Base-by-base conservation (phyloP, 2,113 vertebrate species). In the Trogon surrucura region DNA sequence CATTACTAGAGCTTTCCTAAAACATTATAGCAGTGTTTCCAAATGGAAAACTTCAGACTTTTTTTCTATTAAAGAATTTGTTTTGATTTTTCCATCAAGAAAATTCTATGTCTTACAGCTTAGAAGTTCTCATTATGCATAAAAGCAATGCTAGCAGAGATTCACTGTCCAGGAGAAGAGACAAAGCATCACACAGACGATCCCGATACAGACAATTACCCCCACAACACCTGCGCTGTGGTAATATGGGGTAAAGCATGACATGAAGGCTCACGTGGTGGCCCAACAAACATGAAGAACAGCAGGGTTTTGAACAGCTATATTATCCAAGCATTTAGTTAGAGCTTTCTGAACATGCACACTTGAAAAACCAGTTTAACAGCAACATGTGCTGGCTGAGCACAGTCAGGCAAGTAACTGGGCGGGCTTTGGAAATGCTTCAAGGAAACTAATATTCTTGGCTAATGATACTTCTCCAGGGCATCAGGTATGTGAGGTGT, bases 281-380 rank as follows among this genome's bases (percentile, higher is more conserved):
- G 44, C 65, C 67, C 36, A 32, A 62, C 29, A 88, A 83, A 70
- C 56, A 54, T 9, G 54, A 61, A 21, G 30, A 60, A 32, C 60
- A 36, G 34, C 83, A 73, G 70, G 61, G 21, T 66, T 86, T 85
- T 91, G 57, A 80, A 14, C 48, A 92, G 56, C 18, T 1, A 0
- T 41, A 32, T 70, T 73, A 27, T 38, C 45, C 1, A 2, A 41
- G 10, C 10, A 25, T 84, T 85, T 91, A 22, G 56, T 88, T 83
- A 60, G 51, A 56, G 41, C n/a, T 53, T 4, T 90, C 38, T 84
- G 65, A 80, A 72, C 38, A 53, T 0, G 2, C 16, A 48, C 18
- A 8, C 82, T 74, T 66, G 89, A 88, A 90, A 91, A 88, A 94
- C 80, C 69, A 79, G 90, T 93, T 96, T 61, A 85, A 50, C 82